Conservation (phyloP, 1,140 invertebrate genomes). For the Brachionus asplanchnoidis region DNA sequence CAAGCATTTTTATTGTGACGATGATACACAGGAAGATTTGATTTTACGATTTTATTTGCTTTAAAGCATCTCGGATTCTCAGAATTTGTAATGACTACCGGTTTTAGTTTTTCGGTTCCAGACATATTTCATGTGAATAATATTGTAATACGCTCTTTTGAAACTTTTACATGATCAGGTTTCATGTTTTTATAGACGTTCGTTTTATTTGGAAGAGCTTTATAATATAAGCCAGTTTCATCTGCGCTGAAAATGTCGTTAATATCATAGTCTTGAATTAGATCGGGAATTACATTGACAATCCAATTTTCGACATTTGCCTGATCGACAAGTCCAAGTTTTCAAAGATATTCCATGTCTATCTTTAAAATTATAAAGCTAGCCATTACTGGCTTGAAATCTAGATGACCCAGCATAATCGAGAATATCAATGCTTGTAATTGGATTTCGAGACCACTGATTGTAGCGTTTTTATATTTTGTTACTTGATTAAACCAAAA, state of each 20-base stretch:
- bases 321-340: neutral
- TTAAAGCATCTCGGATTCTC: neutral
- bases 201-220: conserved; percentile 55
- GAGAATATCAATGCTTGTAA: no score
- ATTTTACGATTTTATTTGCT: neutral
- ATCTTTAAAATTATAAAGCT: no score
- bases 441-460: no score
- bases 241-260: conserved; percentile 58
- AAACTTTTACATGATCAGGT: neutral
- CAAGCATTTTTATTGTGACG: neutral
- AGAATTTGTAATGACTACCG: neutral
- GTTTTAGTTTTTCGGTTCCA: neutral
- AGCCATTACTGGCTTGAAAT: no score
- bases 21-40: neutral
- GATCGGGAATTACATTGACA: conserved; percentile 1
- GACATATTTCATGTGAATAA: neutral
- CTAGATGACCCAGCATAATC: no score
- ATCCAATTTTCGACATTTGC: conserved; percentile 36
- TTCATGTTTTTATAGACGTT: conserved; percentile 50
- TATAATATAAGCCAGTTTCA: conserved; percentile 59
- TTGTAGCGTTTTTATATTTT: no score
- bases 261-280: conserved; percentile 49
- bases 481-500: no score
- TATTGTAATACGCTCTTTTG: neutral
- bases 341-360: no score